phyloP scores from a whole-genome alignment of 1,140 invertebrate genomes.

The Aleiodes sp. region DNA sequence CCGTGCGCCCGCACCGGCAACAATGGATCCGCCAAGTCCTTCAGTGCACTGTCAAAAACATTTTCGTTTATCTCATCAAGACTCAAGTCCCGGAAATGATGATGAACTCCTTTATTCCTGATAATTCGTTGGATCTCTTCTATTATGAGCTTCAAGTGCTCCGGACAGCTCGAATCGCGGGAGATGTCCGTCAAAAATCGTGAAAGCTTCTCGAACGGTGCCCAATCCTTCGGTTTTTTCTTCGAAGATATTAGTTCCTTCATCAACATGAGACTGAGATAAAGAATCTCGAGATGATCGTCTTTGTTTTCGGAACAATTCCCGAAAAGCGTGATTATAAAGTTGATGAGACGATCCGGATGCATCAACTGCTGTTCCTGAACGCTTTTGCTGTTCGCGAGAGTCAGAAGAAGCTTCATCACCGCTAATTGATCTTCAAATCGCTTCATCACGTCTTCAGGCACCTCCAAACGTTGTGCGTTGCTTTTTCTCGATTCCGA shows the following conservation, averaged over 20 bases:
- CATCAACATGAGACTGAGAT: slow-evolving; percentile 63
- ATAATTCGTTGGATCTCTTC: slow-evolving; percentile 64
- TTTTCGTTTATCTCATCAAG: slow-evolving; percentile 51
- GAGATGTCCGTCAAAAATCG: slow-evolving; percentile 57
- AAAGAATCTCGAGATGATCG: slow-evolving; percentile 51
- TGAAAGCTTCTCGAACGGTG: slow-evolving; percentile 62
- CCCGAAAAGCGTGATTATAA: slow-evolving; percentile 54
- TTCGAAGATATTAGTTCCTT: slow-evolving; percentile 54
- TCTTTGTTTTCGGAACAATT: slow-evolving; percentile 38
- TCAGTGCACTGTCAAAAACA: slow-evolving; percentile 72
- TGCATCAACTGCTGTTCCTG: slow-evolving; percentile 56
- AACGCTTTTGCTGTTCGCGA: slow-evolving; percentile 51
- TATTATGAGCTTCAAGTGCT: slow-evolving; percentile 48
- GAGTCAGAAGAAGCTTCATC: slow-evolving; percentile 53
- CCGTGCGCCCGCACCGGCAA: slow-evolving; percentile 85
- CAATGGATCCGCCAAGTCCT: slow-evolving; percentile 76
- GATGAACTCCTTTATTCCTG: slow-evolving; percentile 58
- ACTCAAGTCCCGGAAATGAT: slow-evolving; percentile 50
- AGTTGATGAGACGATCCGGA: slow-evolving; percentile 54
- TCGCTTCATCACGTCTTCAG: slow-evolving; percentile 42
- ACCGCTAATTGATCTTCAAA: slow-evolving; percentile 50
- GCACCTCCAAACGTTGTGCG: slow-evolving; percentile 42
- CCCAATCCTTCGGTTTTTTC: slow-evolving; percentile 49
- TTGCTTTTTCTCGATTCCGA: slow-evolving; percentile 21
- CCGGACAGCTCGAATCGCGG: slow-evolving; percentile 33